Evolutionary conservation across 2,797 vertebrate genomes (phyloP).

Genomic region (Typhlichthys subterraneus): DNA sequence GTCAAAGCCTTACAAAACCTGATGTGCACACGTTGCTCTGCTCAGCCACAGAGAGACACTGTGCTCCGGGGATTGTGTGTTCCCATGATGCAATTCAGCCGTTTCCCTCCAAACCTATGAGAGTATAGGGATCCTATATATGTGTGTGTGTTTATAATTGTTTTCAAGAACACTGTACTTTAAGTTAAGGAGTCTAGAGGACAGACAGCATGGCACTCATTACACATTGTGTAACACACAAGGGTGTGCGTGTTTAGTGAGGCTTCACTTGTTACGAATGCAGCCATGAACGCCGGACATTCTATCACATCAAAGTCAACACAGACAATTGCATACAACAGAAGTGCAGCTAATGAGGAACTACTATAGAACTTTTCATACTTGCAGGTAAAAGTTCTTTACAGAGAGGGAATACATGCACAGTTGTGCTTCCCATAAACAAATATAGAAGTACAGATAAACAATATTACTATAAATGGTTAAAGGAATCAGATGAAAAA

Average conservation of each 20-base stretch:
- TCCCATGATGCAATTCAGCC: constrained; percentile 54
- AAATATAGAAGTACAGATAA: too few species aligned
- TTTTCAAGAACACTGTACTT: neutral
- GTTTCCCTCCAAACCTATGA: constrained; percentile 38
- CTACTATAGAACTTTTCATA: constrained; percentile 25
- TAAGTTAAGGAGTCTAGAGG: too few species aligned
- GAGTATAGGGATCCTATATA: constrained; percentile 11
- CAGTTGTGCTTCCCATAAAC: too few species aligned
- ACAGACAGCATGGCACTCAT: too few species aligned
- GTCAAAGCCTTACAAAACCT: constrained; percentile 81
- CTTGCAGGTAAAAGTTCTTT: too few species aligned
- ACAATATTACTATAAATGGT: too few species aligned
- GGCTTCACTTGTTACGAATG: constrained; percentile 55
- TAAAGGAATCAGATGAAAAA: constrained; percentile 39
- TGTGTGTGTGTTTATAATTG: neutral
- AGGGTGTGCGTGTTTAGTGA: too few species aligned
- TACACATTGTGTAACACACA: too few species aligned
- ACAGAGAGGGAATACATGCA: too few species aligned
- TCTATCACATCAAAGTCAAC: constrained; percentile 68
- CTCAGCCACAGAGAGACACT: constrained; percentile 65
- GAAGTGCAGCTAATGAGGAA: constrained; percentile 73
- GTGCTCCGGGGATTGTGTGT: constrained; percentile 59
- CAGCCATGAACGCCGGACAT: constrained; percentile 64
- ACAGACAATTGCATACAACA: constrained; percentile 75
- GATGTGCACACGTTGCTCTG: constrained; percentile 72